Percentiles rank a stretch among this genome's conserved stretches.
Conservation (phyloP, 2,888 invertebrate species). For the Parnassius glacialis region DNA sequence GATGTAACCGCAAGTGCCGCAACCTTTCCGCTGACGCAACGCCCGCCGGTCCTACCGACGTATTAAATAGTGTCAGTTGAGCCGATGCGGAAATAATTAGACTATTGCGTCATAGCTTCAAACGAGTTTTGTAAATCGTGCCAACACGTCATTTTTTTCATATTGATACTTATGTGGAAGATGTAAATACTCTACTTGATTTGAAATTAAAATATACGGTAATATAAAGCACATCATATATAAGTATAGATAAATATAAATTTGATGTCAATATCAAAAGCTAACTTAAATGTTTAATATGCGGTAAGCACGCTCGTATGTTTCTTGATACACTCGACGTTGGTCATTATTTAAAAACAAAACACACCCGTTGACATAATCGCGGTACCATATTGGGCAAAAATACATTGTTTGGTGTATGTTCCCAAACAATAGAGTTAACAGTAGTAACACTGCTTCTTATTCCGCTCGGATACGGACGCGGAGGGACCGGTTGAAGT, state of each 20-base stretch:
- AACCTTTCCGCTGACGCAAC: slow-evolving; percentile 76
- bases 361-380: slow-evolving; percentile 76
- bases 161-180: slow-evolving; percentile 2
- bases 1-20: slow-evolving; percentile 69
- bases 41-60: slow-evolving; percentile 51
- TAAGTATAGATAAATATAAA: neutral
- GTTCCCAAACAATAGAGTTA: slow-evolving; percentile 73
- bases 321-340: slow-evolving; percentile 54
- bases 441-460: slow-evolving; percentile 77
- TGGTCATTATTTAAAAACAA: slow-evolving; percentile 71
- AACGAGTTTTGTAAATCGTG: slow-evolving; percentile 38
- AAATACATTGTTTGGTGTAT: slow-evolving; percentile 72
- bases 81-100: slow-evolving; percentile 66
- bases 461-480: slow-evolving; percentile 77
- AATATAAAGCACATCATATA: neutral
- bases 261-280: neutral
- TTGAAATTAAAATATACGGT: neutral
- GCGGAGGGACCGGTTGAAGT: slow-evolving; percentile 54
- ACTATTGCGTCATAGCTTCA: slow-evolving; percentile 52
- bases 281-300: slow-evolving; percentile 43
- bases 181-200: slow-evolving; percentile 3
- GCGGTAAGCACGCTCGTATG: slow-evolving; percentile 47
- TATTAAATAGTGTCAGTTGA: slow-evolving; percentile 60
- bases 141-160: slow-evolving; percentile 22
- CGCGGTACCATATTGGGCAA: slow-evolving; percentile 72